A percentile compares a stretch with the other conserved stretches of the same genome.
phyloP scores from a whole-genome alignment of 2,797 vertebrate species.

The Galago senegalensis region DNA sequence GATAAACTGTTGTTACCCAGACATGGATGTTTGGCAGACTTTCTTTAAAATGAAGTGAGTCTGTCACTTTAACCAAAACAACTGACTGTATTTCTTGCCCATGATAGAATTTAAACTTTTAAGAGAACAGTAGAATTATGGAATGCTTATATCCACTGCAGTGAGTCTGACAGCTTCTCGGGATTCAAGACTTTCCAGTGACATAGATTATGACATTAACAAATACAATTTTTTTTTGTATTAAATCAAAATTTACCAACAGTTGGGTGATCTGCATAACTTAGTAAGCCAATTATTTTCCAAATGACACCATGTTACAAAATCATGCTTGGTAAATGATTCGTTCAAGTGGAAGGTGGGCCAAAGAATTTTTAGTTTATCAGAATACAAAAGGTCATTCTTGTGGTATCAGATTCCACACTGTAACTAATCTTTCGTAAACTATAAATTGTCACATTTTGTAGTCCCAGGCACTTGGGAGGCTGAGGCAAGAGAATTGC shows the following conservation, averaged over 20 bases:
- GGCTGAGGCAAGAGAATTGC: no score
- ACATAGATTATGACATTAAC: background rate
- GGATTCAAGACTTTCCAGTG: background rate
- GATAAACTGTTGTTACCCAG: background rate
- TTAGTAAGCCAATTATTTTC: background rate
- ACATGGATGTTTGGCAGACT: background rate
- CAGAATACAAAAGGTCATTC: background rate
- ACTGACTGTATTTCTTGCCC: background rate
- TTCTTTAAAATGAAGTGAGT: background rate
- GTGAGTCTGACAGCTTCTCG: background rate
- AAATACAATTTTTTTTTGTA: background rate
- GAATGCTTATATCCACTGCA: background rate
- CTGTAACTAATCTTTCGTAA: background rate
- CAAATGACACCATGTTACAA: background rate
- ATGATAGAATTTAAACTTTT: background rate
- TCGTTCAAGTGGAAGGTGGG: background rate
- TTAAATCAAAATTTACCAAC: background rate
- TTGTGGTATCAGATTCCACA: background rate
- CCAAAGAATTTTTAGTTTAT: background rate
- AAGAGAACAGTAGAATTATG: background rate
- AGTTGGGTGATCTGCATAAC: background rate
- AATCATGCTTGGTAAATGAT: background rate
- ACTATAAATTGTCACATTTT: background rate
- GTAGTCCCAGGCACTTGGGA: no score
- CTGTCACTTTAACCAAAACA: background rate